Evolutionary conservation across 2,888 invertebrate genomes (phyloP), one percentile per base, ranked within the genome.

Genomic region (Arctia plantaginis): DNA sequence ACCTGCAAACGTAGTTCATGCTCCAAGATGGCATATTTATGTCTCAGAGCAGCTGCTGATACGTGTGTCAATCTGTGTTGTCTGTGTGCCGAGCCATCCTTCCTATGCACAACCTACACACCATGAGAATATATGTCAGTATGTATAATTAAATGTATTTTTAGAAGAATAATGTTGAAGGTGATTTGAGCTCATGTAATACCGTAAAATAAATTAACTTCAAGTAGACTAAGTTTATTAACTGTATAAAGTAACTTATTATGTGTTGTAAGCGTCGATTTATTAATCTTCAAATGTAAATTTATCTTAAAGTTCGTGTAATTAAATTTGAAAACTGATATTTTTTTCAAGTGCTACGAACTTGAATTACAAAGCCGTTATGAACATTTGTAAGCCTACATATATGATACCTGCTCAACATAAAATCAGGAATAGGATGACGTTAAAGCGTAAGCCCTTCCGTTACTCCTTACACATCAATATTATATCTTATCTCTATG

Each of bases 1-100:
- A 96, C 96, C 93, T 96, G 96, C 66, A 96, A 82, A 74, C 95
- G 88, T 44, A 96, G 80, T 79, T 96, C 96, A 71, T 96, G 96
- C 78, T 96, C 96, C 86, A 96, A 83, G 70, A 96, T 93, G 2
- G 96, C 96, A 78, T 95, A 96, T 85, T 96, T 96, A 80, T 96
- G 96, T 41, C 96, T 89, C 72, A 96, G 78, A 0, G 95, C 93
- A 0, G 95, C 93, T 0, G 95, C 91, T 0, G 95, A 93, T 13
- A 95, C 93, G 81, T 94, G 94, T 0, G 93, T 89, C 44, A 94
- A 79, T n/a, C 95, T 87, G 69, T 93, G 94, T 44, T 91, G 92
- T 3, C 93, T 89, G 20, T 93, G 92, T 3, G 90, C 81, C 0
- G 90, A 83, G 0, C 91, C 92, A 55, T 94, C 95, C 81, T 91